Percentiles rank a stretch among this genome's conserved stretches.
Evolutionary conservation across 2,888 invertebrate species (phyloP).

Genomic region (Papilio gigon): DNA sequence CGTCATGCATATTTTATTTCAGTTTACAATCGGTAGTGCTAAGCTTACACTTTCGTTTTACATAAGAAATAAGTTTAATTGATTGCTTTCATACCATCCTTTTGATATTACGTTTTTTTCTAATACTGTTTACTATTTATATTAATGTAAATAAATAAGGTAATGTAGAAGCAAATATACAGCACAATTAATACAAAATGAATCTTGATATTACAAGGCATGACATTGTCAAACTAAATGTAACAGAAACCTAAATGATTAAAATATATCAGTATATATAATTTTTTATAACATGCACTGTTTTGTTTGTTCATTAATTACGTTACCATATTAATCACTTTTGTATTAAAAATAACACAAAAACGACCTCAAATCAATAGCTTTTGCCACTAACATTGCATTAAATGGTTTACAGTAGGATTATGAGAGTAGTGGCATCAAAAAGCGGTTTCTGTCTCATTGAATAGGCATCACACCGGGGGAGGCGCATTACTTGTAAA

Average conservation of each 20-base stretch:
- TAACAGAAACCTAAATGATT: too few species aligned
- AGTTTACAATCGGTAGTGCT: conserved; percentile 31
- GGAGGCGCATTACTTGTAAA: conserved; percentile 40
- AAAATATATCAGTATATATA: too few species aligned
- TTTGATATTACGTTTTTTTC: neutral
- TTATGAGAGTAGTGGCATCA: conserved; percentile 26
- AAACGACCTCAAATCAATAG: neutral
- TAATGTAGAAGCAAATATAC: too few species aligned
- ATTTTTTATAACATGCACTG: too few species aligned
- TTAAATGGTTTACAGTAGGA: conserved; percentile 25
- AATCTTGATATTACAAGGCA: too few species aligned
- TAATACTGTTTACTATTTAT: too few species aligned
- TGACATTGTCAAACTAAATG: too few species aligned
- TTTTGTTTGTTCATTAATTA: too few species aligned
- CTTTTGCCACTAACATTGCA: conserved; percentile 9
- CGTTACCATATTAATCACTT: too few species aligned
- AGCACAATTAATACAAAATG: too few species aligned
- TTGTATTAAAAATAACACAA: conserved; percentile 8
- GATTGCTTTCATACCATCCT: neutral
- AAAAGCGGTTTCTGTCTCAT: conserved; percentile 38
- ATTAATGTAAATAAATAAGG: too few species aligned
- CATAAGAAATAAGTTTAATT: conserved; percentile 17
- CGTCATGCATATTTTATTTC: conserved; percentile 48
- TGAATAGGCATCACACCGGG: conserved; percentile 37
- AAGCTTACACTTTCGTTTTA: conserved; percentile 36